A percentile compares a stretch with the other conserved stretches of the same genome.
These are phyloP conservation scores for Diabrotica virgifera DNA, from an alignment of 1,140 invertebrate species.

Conservation along the genomic window DNA sequence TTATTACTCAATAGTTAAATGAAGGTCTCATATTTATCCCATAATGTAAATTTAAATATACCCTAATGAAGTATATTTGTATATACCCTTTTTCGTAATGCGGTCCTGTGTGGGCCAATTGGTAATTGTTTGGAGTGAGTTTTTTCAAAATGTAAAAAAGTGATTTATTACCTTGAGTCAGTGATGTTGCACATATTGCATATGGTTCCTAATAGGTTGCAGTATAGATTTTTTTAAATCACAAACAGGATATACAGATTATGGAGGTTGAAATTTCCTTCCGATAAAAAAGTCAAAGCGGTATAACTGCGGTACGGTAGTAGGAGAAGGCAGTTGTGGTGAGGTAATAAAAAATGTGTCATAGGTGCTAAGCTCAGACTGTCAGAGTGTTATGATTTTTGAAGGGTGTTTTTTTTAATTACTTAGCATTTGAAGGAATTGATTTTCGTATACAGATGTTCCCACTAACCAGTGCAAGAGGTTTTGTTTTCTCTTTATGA, in stretches of 20 bases:
- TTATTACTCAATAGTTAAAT: too few species aligned
- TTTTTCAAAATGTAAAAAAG: conserved; percentile 23
- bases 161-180: conserved; percentile 26
- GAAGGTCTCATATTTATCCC: too few species aligned
- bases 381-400: neutral
- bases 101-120: conserved; percentile 18
- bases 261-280: conserved; percentile 16
- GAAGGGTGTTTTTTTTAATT: neutral
- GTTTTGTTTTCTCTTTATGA: too few species aligned
- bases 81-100: neutral
- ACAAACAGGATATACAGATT: conserved; percentile 23
- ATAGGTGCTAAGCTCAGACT: neutral
- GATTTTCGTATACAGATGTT: neutral
- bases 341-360: neutral
- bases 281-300: conserved; percentile 14
- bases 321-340: neutral
- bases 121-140: conserved; percentile 27
- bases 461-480: too few species aligned
- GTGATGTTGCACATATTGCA: conserved; percentile 29
- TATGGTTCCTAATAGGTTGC: conserved; percentile 23
- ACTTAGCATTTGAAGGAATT: neutral
- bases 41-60: too few species aligned
- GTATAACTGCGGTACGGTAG: too few species aligned
- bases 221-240: conserved; percentile 26
- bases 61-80: too few species aligned